Conservation (phyloP, 2,888 invertebrate species). For the Tolmerus cingulatus region DNA sequence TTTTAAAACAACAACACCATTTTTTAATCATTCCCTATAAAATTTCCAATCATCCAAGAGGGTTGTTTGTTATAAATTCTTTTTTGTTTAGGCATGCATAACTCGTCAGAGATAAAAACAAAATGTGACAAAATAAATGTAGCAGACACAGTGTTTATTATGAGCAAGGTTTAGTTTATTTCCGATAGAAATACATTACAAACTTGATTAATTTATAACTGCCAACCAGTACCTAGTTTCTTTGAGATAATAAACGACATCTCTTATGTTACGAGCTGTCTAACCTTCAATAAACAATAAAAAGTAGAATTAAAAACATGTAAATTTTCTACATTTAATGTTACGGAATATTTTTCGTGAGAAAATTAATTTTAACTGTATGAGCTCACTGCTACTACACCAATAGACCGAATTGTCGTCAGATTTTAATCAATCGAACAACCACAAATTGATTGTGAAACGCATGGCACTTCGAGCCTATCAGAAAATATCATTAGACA, state of each 20-base stretch:
- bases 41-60: not conserved
- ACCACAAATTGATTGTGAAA: not conserved
- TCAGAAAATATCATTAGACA: not conserved
- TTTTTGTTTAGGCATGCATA: not conserved
- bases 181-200: not conserved
- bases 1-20: not conserved
- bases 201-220: not conserved
- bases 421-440: not conserved
- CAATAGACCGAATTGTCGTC: not conserved
- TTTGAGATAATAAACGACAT: not conserved
- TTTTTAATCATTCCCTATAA: not conserved
- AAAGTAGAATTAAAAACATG: not conserved
- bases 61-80: not conserved
- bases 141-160: not conserved
- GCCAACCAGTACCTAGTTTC: not conserved
- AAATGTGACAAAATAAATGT: not conserved
- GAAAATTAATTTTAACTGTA: not conserved
- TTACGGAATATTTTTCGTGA: not conserved
- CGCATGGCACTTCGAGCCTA: not conserved
- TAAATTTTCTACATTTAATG: not conserved
- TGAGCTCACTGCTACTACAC: not conserved
- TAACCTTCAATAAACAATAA: not conserved
- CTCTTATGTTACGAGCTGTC: not conserved
- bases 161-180: not conserved
- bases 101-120: not conserved